phyloP scores from a whole-genome alignment of 2,797 vertebrate species.

The Mallotus villosus region DNA sequence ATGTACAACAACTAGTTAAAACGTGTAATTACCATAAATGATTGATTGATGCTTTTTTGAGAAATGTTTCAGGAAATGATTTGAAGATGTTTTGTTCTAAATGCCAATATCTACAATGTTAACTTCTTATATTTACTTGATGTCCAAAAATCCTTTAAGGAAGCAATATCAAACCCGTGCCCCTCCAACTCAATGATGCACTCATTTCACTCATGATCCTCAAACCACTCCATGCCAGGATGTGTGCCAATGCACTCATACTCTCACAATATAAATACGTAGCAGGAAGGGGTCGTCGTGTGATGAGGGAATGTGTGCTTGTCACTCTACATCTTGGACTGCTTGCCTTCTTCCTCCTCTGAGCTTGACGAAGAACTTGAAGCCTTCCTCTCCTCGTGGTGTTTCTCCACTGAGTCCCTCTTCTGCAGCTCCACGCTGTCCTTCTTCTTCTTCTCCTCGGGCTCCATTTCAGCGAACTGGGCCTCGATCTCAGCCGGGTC shows the following conservation, averaged over 20 bases:
- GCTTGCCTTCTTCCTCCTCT: not conserved
- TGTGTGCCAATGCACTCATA: constrained; percentile 6
- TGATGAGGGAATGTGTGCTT: not conserved
- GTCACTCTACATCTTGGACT: constrained; percentile 59
- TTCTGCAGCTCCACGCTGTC: constrained; percentile 55
- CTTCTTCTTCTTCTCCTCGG: constrained; percentile 51
- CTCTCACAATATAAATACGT: constrained; percentile 17
- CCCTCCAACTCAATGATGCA: constrained; percentile 6
- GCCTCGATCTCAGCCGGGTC: constrained; percentile 86
- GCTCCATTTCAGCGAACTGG: constrained; percentile 65
- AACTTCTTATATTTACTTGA: not conserved
- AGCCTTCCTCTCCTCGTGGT: constrained; percentile 40
- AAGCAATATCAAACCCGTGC: constrained; percentile 31
- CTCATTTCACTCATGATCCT: constrained; percentile 5
- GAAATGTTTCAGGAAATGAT: not conserved
- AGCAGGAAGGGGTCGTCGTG: not conserved
- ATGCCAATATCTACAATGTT: not conserved
- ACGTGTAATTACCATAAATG: constrained; percentile 19
- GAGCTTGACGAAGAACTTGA: constrained; percentile 26
- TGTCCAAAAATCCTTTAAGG: constrained; percentile 12
- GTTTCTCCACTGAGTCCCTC: constrained; percentile 20
- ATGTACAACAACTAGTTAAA: constrained; percentile 36
- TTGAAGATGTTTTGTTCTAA: not conserved
- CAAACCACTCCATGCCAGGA: constrained; percentile 11
- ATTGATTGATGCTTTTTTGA: constrained; percentile 20